Percentiles rank a stretch among this genome's conserved stretches.
These are phyloP conservation scores for Rissa tridactyla DNA, from an alignment of 2,113 vertebrate genomes.

Conservation along the genomic window DNA sequence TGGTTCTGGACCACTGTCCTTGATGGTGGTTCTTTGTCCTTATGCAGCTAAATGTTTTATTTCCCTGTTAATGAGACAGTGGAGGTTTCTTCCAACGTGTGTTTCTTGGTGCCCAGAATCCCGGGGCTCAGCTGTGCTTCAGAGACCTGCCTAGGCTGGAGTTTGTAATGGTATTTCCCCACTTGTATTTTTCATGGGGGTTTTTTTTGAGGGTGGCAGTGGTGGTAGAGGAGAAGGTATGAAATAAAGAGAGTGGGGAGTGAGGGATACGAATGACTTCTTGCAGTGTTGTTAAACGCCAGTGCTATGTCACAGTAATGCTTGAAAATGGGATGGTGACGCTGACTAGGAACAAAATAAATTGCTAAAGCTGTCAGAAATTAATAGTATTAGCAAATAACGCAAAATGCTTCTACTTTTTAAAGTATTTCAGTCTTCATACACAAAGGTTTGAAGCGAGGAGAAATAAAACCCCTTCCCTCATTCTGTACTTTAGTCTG, in stretches of 20 bases:
- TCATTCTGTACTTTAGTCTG: background rate
- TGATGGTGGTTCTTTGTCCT: background rate
- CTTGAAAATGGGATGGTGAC: background rate
- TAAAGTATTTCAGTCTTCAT: background rate
- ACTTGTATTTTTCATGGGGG: background rate
- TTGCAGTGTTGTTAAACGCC: background rate
- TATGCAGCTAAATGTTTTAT: background rate
- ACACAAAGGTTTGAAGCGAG: background rate
- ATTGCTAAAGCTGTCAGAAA: background rate
- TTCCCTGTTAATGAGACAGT: background rate
- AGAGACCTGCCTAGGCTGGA: background rate
- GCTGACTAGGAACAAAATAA: background rate
- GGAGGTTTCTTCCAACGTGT: background rate
- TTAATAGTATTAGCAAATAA: background rate
- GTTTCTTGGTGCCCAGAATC: background rate
- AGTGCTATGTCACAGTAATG: too few species aligned
- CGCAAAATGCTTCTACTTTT: background rate
- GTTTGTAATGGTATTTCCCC: background rate
- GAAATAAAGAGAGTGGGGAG: background rate
- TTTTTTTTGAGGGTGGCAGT: background rate
- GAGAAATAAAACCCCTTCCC: background rate
- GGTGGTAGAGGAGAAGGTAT: background rate
- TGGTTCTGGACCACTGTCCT: background rate
- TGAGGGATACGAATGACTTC: background rate
- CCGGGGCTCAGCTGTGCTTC: background rate